Base-by-base conservation (phyloP, 2,888 invertebrate genomes). In the Drosophila cognata region DNA sequence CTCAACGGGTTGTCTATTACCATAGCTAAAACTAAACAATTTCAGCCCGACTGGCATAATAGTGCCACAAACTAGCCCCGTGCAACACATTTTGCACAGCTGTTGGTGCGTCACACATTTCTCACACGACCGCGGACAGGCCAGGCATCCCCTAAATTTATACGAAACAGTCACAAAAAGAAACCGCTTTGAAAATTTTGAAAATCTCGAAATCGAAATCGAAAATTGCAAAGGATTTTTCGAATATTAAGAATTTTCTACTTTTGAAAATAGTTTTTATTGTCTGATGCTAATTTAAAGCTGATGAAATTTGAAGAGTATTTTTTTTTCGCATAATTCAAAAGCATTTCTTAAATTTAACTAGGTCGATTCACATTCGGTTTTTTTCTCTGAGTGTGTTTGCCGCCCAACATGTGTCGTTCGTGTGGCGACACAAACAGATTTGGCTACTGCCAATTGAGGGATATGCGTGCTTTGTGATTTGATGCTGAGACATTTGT, bases 81-180 rank as follows among this genome's bases (percentile, higher is more conserved):
- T 46, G 46, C 46, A 46, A 46, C 46, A 46, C 63, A 55, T 67
- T 71, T 38, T 43, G 62, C 67, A 68, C 77, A 77, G 81, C 77
- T 78, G 78, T 64, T 66, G 68, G 65, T 81, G 61, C 58, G 75
- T 65, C 65, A 67, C 68, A 77, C 65, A 62, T 65, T 72, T 78
- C 77, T 72, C 35, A 46, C 78, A 80, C 16, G 35, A 8, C 1
- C 16, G 46, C 16, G 4, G 8, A 7, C 25, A 25, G 4, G 52
- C 51, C 31, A 16, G 36, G 73, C 36, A 52, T 60, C 43, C 51
- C 33, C 51, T 51, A 29, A 51, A 29, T 29, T n/a, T 18, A 29
- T 29, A 4, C 4, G 25, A 46, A 25, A 46, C 8, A 46, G 16
- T 46, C 7, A 1, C 21, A 16, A 21, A 46, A 43, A 13, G 3